Conservation (phyloP, 2,888 invertebrate genomes). For the Drosophila demipolita region DNA sequence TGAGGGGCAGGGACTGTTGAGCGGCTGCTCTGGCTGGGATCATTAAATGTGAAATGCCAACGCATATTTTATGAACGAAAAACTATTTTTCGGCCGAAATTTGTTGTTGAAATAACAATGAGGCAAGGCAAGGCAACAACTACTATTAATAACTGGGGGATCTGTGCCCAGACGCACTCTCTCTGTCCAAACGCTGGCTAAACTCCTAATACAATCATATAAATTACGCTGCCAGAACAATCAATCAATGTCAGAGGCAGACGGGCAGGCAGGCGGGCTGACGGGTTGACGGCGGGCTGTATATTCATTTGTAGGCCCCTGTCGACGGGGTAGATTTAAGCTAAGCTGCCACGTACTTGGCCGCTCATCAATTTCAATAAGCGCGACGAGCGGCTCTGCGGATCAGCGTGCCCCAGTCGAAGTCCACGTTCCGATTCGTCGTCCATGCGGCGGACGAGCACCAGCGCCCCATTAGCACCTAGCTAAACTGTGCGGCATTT, state of each 20-base stretch:
- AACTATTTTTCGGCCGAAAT: constrained; percentile 60
- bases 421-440: constrained; percentile 12
- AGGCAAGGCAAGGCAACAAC: constrained; percentile 29
- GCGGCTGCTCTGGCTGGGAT: constrained; percentile 31
- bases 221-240: constrained; percentile 76
- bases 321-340: constrained; percentile 61
- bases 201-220: constrained; percentile 75
- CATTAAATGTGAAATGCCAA: constrained; percentile 72
- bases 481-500: constrained; percentile 69
- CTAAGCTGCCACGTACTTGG: constrained; percentile 77
- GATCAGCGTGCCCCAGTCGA: constrained; percentile 16
- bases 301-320: constrained; percentile 25
- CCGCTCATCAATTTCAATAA: constrained; percentile 79
- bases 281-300: constrained; percentile 7
- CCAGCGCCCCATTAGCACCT: constrained; percentile 73
- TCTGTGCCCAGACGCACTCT: constrained; percentile 14
- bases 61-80: constrained; percentile 62
- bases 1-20: not conserved
- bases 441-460: constrained; percentile 37
- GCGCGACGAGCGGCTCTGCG: constrained; percentile 29
- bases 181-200: constrained; percentile 8
- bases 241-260: constrained; percentile 78
- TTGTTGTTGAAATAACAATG: constrained; percentile 70
- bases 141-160: constrained; percentile 71
- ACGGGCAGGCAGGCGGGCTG: constrained; percentile 36